Percentiles rank a stretch among this genome's conserved stretches.
Conservation (phyloP, 2,797 vertebrate species). For the Zalophus californianus region DNA sequence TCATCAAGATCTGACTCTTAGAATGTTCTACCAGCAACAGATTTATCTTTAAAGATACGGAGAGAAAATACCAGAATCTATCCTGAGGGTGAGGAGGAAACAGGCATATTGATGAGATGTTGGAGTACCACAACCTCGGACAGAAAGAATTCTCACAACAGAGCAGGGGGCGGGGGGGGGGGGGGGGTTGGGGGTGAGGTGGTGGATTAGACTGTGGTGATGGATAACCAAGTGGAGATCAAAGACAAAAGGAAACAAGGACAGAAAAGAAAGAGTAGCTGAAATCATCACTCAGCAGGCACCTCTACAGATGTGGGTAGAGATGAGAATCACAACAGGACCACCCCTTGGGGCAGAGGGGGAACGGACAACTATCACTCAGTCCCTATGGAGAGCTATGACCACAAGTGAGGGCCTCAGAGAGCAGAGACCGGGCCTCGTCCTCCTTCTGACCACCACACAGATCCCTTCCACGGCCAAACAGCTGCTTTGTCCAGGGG, state of each 20-base stretch:
- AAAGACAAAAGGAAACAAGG: rapidly evolving
- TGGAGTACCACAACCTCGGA: neutral
- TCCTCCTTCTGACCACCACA: too few species aligned
- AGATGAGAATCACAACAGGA: neutral
- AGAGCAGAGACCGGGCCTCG: neutral
- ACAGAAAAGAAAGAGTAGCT: neutral
- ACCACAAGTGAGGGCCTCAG: neutral
- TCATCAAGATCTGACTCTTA: neutral
- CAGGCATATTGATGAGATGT: neutral
- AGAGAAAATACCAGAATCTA: neutral
- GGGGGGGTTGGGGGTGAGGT: too few species aligned
- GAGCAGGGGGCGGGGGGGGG: neutral
- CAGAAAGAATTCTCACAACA: neutral
- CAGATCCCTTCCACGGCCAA: neutral
- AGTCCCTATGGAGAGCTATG: neutral
- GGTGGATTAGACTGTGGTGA: neutral
- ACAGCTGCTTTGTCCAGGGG: neutral
- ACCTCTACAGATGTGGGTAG: neutral
- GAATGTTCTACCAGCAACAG: neutral
- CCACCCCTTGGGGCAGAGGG: neutral
- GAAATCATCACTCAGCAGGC: neutral
- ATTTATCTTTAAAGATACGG: neutral
- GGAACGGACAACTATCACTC: neutral
- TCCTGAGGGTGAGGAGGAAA: neutral
- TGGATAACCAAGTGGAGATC: neutral